Evolutionary conservation across 2,797 vertebrate genomes (phyloP).

Genomic region (Chaenodraco wilsoni): DNA sequence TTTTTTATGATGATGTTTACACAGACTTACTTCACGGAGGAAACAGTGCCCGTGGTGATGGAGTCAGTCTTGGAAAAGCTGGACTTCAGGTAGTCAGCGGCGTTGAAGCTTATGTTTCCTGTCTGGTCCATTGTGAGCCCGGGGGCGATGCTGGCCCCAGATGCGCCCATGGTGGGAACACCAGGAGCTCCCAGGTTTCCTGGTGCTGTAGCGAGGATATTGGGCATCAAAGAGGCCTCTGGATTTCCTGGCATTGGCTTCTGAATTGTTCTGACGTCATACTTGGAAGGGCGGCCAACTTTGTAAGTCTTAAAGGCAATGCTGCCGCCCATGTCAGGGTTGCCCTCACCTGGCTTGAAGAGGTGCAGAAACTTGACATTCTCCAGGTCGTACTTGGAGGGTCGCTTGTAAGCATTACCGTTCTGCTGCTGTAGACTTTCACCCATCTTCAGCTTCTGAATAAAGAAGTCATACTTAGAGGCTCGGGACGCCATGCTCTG

Average conservation of each 20-base stretch:
- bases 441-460: constrained; percentile 96
- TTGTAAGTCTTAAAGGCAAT: constrained; percentile 99
- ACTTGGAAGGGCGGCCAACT: constrained; percentile 97
- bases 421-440: constrained; percentile 95
- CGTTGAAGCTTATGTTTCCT: constrained; percentile 90
- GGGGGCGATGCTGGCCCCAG: constrained; percentile 75
- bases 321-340: constrained; percentile 96
- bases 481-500: constrained; percentile 91
- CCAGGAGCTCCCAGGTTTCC: constrained; percentile 83
- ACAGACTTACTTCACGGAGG: constrained; percentile 95
- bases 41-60: constrained; percentile 98
- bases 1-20: constrained; percentile 1
- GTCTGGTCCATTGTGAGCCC: constrained; percentile 87
- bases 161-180: constrained; percentile 69
- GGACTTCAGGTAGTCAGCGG: constrained; percentile 95
- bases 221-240: constrained; percentile 87
- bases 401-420: constrained; percentile 93
- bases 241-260: constrained; percentile 91
- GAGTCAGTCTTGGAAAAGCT: constrained; percentile 99
- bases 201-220: constrained; percentile 84
- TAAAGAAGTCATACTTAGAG: constrained; percentile 98
- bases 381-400: constrained; percentile 98
- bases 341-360: constrained; percentile 97
- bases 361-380: constrained; percentile 98
- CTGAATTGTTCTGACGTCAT: constrained; percentile 95